Evolutionary conservation across 2,797 vertebrate species (phyloP).

Genomic region (Setipinna tenuifilis): DNA sequence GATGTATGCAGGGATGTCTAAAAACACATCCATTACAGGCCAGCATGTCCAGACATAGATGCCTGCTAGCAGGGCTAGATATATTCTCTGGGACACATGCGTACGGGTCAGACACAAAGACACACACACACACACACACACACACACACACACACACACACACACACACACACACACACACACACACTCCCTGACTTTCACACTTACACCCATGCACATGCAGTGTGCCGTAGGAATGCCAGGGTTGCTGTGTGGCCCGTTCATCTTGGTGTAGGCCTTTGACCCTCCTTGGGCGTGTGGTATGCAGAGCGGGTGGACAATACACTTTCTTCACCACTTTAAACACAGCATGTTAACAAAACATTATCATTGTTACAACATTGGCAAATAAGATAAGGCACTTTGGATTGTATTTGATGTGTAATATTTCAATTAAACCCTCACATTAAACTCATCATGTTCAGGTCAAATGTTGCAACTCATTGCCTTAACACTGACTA

Average conservation of each 20-base stretch:
- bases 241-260: slow-evolving; percentile 22
- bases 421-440: no score
- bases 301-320: slow-evolving; percentile 4
- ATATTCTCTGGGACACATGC: not conserved
- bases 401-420: not conserved
- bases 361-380: no score
- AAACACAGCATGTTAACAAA: not conserved
- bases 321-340: not conserved
- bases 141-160: not conserved
- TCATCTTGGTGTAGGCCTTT: not conserved
- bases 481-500: not conserved
- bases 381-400: no score
- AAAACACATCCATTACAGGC: slow-evolving; percentile 1
- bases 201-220: not conserved
- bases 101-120: not conserved
- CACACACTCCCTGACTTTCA: slow-evolving; percentile 17
- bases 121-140: slow-evolving; percentile 9
- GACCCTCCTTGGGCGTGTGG: slow-evolving; percentile 5
- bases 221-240: slow-evolving; percentile 33
- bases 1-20: not conserved
- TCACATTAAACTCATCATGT: not conserved
- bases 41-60: not conserved
- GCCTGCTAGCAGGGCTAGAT: not conserved
- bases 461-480: not conserved
- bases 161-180: not conserved